Evolutionary conservation across 2,113 vertebrate genomes (phyloP).

Genomic region (Laterallus jamaicensis): DNA sequence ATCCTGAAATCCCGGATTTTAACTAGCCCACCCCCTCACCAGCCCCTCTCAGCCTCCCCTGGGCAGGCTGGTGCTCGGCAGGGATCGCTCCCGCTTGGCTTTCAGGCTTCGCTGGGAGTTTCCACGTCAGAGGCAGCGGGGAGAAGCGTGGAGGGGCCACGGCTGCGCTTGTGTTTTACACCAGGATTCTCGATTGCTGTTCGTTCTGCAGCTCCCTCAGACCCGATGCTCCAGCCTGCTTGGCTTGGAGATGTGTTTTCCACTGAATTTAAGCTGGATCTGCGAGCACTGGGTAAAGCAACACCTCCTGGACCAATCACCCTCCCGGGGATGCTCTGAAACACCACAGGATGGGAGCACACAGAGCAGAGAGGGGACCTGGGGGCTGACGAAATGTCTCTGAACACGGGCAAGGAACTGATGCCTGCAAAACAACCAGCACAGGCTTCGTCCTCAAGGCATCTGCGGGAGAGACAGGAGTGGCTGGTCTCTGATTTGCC

Average conservation of each 20-base stretch:
- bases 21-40: neutral
- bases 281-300: neutral
- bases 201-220: neutral
- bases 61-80: neutral
- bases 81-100: neutral
- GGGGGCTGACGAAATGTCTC: neutral
- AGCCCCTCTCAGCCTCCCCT: neutral
- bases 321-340: neutral
- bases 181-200: fast-evolving
- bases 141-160: neutral
- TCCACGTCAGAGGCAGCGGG: neutral
- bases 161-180: neutral
- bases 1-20: neutral
- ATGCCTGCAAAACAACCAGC: fast-evolving
- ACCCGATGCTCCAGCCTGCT: neutral
- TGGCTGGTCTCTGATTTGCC: fast-evolving
- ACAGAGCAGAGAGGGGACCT: fast-evolving
- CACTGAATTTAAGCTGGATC: neutral
- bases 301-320: fast-evolving
- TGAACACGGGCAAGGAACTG: fast-evolving
- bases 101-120: neutral
- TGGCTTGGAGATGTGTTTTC: fast-evolving
- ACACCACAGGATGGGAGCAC: fast-evolving
- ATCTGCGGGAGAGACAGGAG: fast-evolving
- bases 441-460: fast-evolving